Conservation (phyloP, 2,888 invertebrate species). For the Synergus itoensis region DNA sequence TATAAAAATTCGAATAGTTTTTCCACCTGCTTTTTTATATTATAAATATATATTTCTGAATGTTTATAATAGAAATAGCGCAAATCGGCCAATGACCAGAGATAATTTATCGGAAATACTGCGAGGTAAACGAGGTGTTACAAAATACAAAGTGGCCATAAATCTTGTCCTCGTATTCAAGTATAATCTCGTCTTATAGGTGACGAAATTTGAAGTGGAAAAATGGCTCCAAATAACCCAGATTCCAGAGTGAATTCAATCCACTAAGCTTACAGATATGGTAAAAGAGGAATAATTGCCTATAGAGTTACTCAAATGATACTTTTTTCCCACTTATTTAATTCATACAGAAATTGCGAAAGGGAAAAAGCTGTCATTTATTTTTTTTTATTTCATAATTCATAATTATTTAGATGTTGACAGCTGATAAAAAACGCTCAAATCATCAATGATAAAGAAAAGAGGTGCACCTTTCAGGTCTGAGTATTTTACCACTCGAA, state of each 20-base stretch:
- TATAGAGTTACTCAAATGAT: not conserved
- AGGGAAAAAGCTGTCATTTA: not conserved
- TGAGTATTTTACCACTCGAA: too few relatives aligned
- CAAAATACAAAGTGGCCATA: constrained; percentile 34
- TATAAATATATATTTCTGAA: too few relatives aligned
- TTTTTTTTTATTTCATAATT: not conserved
- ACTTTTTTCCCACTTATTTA: too few relatives aligned
- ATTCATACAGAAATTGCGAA: not conserved
- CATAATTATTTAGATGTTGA: not conserved
- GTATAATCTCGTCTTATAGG: constrained; percentile 7
- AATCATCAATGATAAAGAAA: not conserved
- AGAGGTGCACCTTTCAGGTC: too few relatives aligned
- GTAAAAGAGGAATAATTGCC: not conserved
- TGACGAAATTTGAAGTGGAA: constrained; percentile 20
- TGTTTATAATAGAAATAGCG: constrained; percentile 6
- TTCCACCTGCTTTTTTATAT: not conserved
- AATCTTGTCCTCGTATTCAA: constrained; percentile 25
- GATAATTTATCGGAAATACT: constrained; percentile 1
- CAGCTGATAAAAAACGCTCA: not conserved
- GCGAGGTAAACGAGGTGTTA: constrained; percentile 28
- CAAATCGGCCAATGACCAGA: constrained; percentile 13
- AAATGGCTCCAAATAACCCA: not conserved
- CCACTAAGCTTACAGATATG: not conserved
- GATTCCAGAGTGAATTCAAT: not conserved
- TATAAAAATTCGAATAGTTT: not conserved